Base-by-base conservation (phyloP, 2,797 vertebrate species). In the Merluccius polli region DNA sequence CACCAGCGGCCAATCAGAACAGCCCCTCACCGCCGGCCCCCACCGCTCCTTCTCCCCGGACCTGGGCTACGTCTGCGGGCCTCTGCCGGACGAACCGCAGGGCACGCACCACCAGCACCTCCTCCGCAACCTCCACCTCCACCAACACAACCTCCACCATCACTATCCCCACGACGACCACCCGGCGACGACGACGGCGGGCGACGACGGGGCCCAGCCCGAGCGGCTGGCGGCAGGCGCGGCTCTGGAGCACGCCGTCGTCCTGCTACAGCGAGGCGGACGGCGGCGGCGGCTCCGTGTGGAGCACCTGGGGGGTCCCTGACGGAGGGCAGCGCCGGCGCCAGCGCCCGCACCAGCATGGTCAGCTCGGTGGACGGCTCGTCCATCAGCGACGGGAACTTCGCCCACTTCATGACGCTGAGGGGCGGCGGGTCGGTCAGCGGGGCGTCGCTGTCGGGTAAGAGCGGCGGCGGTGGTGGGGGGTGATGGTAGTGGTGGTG, bases 361-460 rank as follows among this genome's bases (percentile, higher is more conserved):
- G 95, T 98, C 93, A 99, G 98, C 93, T 99, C 97, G 0, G 97
- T 95, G 0, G 96, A 97, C 0, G 96, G 96, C 78, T 98, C 96
- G 81, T 97, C 97, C 88, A 94, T 97, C 0, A 92, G 91, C 0
- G 96, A 99, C 0, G 88, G 94, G 73, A 94, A 92, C 90, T 97
- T 97, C 0, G 95, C 95, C 78, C 94, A 86, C 2, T 91, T 95
- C 0, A 88, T 98, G 85, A 94, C 96, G 0, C 89, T 93, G 81
- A 96, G 95, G 80, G 96, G 95, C 0, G 92, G 94, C 0, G 96
- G 96, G 59, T 94, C 79, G 8, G 86, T 92, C 85, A 92, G 87
- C 1, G 91, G 87, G 81, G 85, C 87, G 5, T 89, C 89, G 27
- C 73, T 93, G 79, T 92, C 93, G 89, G 94, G 93, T 91, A 75